phyloP scores from a whole-genome alignment of 2,113 vertebrate species.

The Mobula hypostoma region DNA sequence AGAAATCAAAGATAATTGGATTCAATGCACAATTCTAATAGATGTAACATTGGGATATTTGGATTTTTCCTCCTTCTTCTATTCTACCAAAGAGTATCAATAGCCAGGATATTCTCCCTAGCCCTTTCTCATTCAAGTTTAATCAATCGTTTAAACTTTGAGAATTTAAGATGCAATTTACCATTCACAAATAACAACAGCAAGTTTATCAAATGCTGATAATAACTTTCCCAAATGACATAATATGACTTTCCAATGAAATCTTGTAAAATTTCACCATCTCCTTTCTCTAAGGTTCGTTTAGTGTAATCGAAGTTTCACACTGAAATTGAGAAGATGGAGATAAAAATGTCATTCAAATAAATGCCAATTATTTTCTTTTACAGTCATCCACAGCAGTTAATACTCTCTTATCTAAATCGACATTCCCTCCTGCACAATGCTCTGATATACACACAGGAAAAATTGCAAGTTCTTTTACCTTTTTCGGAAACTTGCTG shows the following conservation, averaged over 20 bases:
- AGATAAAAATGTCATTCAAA: constrained; percentile 33
- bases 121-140: not conserved
- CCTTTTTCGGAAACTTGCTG: not conserved
- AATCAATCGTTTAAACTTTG: not conserved
- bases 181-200: not conserved
- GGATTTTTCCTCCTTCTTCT: not conserved
- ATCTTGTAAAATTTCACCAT: constrained; percentile 21
- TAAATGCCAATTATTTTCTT: constrained; percentile 31
- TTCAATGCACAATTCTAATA: not conserved
- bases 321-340: constrained; percentile 15
- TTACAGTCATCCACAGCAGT: not conserved
- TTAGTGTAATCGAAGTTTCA: constrained; percentile 24
- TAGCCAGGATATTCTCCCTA: not conserved
- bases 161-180: not conserved
- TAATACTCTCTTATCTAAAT: constrained; percentile 27
- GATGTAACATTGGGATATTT: not conserved
- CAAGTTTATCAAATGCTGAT: not conserved
- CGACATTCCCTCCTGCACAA: constrained; percentile 18
- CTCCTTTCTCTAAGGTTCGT: not conserved
- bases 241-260: not conserved
- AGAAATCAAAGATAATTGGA: not conserved
- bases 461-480: not conserved
- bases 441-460: not conserved
- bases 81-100: not conserved
- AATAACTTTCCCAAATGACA: not conserved